Evolutionary conservation across 2,888 invertebrate genomes (phyloP).

Genomic region (Listrodromus nycthemerus): DNA sequence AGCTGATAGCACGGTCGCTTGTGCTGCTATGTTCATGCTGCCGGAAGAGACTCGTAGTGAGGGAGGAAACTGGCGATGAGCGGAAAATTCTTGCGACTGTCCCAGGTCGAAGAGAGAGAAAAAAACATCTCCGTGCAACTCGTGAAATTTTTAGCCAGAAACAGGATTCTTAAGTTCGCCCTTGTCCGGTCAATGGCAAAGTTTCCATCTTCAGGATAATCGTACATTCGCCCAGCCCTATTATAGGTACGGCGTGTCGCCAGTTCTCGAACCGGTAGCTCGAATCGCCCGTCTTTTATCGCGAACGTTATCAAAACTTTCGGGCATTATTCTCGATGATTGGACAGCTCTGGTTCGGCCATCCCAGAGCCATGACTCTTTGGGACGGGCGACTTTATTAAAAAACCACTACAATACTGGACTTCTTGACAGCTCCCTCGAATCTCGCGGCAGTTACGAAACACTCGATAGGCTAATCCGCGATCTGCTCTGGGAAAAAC

Average conservation of each 20-base stretch:
- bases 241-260: neutral
- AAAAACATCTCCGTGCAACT: neutral
- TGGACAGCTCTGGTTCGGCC: slow-evolving; percentile 50
- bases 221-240: slow-evolving; percentile 20
- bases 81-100: slow-evolving; percentile 43
- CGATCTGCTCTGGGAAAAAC: neutral
- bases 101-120: slow-evolving; percentile 19
- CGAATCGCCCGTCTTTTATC: slow-evolving; percentile 6
- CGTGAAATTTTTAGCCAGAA: slow-evolving; percentile 12
- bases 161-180: slow-evolving; percentile 22
- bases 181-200: slow-evolving; percentile 50
- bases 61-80: slow-evolving; percentile 40
- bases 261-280: slow-evolving; percentile 9
- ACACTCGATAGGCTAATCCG: neutral
- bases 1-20: neutral
- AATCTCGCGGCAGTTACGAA: neutral
- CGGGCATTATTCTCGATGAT: slow-evolving; percentile 61
- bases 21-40: slow-evolving; percentile 2
- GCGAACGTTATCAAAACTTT: slow-evolving; percentile 37
- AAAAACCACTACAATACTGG: neutral
- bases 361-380: neutral
- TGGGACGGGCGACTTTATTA: neutral
- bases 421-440: neutral
- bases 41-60: slow-evolving; percentile 50
- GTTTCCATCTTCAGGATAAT: slow-evolving; percentile 49